Percentiles rank a stretch among this genome's conserved stretches.
Evolutionary conservation across 2,113 vertebrate species (phyloP).

Genomic region (Coryphaenoides rupestris): DNA sequence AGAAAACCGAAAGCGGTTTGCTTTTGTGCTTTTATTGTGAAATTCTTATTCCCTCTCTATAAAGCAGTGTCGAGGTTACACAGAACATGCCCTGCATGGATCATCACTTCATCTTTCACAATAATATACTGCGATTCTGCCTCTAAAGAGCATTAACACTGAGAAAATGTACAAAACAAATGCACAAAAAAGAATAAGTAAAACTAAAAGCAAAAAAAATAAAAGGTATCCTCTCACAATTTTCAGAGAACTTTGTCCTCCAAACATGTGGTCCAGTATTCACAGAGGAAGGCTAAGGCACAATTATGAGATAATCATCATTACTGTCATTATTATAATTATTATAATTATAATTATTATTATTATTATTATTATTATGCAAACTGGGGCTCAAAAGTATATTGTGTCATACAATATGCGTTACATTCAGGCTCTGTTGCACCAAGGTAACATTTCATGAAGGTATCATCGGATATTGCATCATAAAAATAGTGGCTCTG

Average conservation of each 20-base stretch:
- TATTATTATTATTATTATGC: no score
- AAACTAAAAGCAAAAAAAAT: conserved; percentile 16
- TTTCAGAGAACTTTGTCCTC: conserved; percentile 14
- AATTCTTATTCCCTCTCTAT: conserved; percentile 37
- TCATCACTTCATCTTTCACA: conserved; percentile 29
- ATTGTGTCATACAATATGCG: no score
- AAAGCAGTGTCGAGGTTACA: conserved; percentile 52
- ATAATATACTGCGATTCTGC: conserved; percentile 31
- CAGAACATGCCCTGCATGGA: conserved; percentile 69
- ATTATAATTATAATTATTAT: no score
- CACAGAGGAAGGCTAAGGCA: conserved; percentile 29
- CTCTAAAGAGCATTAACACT: conserved; percentile 22
- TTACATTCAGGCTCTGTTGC: no score
- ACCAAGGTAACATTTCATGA: no score
- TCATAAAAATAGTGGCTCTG: no score
- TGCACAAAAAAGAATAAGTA: not conserved
- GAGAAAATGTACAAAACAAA: conserved; percentile 45
- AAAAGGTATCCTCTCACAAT: conserved; percentile 20
- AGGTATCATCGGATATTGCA: no score
- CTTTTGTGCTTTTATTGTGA: conserved; percentile 59
- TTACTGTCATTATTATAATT: no score
- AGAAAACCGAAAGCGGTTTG: not conserved
- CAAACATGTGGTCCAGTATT: conserved; percentile 5
- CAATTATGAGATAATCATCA: not conserved
- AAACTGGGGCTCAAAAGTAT: no score